Evolutionary conservation across 2,888 invertebrate species (phyloP), one percentile per base, ranked within the genome.

Genomic region (Laothoe populi): DNA sequence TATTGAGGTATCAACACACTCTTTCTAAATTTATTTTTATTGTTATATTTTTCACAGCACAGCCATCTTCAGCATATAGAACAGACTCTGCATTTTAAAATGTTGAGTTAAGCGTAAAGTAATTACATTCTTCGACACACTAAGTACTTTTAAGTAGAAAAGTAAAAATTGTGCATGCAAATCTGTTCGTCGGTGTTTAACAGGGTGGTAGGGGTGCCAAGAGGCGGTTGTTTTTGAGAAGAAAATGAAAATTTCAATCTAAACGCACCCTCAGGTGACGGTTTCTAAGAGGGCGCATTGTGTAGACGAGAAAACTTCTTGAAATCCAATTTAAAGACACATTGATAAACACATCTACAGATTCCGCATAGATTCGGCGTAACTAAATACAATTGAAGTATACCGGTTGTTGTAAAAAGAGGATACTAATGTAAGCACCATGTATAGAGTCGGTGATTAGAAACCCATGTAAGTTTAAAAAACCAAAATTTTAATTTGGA

Each of bases 211-310:
- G 65, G 70, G 68, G 66, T 70, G 70, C 75, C 71, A 67, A 74
- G 78, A 79, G 70, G 79, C 66, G 80, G 79, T 72, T 81, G 81
- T 82, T 84, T 87, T 87, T 81, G 73, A 79, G 76, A 82, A 82
- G 83, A 88, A 87, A 90, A 89, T 86, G 87, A 87, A 86, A 89
- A 86, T 87, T 90, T 86, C 88, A 90, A 92, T 92, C 81, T 86
- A 88, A 86, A 82, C 79, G 80, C 80, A 78, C 88, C 90, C 88
- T 77, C 86, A 87, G 88, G 90, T 88, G 78, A 81, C 71, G 73
- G 67, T 75, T 46, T 63, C 42, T 63, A 66, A 69, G 74, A 77
- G 75, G 75, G 73, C 68, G 70, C 69, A 70, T 75, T 78, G 73
- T 77, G 67, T 64, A 60, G 35, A 38, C 64, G 66, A 71, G 64